phyloP scores from a whole-genome alignment of 2,113 vertebrate species.

The Microtus ochrogaster region DNA sequence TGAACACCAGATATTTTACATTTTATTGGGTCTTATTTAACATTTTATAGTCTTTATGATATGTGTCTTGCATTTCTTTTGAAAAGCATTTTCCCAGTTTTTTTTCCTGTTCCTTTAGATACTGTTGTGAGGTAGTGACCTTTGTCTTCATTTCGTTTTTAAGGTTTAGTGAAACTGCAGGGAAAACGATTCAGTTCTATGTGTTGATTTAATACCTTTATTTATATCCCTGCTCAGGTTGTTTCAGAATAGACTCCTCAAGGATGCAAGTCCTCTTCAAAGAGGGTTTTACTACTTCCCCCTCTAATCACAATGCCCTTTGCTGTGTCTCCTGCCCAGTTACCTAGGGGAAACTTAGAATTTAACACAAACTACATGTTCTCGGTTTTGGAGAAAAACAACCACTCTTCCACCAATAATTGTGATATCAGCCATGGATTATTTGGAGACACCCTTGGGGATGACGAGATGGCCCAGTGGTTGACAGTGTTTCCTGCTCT shows the following conservation, averaged over 20 bases:
- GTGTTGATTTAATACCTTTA: not conserved
- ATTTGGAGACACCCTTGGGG: not conserved
- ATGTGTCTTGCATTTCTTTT: not conserved
- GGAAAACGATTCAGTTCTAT: not conserved
- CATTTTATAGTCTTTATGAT: not conserved
- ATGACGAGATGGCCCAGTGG: not conserved
- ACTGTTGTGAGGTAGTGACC: not conserved
- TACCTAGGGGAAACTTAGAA: not conserved
- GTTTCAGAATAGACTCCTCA: not conserved
- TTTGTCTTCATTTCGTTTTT: not conserved
- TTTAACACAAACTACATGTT: not conserved
- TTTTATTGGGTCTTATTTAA: not conserved
- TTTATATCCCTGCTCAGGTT: not conserved
- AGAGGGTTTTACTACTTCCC: not conserved
- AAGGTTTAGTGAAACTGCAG: not conserved
- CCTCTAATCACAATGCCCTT: not conserved
- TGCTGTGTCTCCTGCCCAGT: not conserved
- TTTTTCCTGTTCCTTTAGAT: not conserved
- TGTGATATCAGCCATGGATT: not conserved
- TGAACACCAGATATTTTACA: not conserved
- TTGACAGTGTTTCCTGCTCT: not conserved
- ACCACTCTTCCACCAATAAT: not conserved
- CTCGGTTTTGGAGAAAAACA: not conserved
- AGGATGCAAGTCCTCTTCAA: not conserved
- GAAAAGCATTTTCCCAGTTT: not conserved